Conservation (phyloP, 2,797 vertebrate species). For the Schizopygopsis pylzovi region DNA sequence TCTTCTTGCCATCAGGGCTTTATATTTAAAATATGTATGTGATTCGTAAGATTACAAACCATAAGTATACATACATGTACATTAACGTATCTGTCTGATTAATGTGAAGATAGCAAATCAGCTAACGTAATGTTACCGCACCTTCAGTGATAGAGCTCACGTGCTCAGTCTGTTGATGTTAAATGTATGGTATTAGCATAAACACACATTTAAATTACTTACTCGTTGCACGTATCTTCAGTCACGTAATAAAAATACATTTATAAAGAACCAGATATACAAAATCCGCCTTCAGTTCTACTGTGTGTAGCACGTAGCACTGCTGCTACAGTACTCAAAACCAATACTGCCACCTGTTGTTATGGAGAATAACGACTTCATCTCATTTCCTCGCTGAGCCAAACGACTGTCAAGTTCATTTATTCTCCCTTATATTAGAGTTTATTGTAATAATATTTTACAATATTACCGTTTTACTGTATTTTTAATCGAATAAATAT, state of each 20-base stretch:
- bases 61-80: not conserved
- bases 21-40: not conserved
- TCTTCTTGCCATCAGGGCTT: not conserved
- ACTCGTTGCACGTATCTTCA: conserved; percentile 9
- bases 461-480: not conserved
- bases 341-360: conserved; percentile 14
- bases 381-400: not conserved
- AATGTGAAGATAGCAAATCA: not conserved
- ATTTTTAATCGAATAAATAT: not conserved
- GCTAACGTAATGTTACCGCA: not conserved
- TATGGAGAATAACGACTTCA: not conserved
- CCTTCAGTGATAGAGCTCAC: not conserved
- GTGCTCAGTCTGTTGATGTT: no score
- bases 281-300: conserved; percentile 3
- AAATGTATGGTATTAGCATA: not conserved
- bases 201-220: conserved; percentile 15
- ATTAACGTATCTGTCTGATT: not conserved
- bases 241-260: conserved; percentile 22
- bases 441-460: not conserved
- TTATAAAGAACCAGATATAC: conserved; percentile 1
- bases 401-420: not conserved
- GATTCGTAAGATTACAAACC: not conserved
- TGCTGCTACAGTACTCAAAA: not conserved
- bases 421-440: not conserved
- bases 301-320: not conserved